These are phyloP conservation scores for Cyphomyrus discorhynchus DNA, from an alignment of 2,113 vertebrate species.

Conservation along the genomic window DNA sequence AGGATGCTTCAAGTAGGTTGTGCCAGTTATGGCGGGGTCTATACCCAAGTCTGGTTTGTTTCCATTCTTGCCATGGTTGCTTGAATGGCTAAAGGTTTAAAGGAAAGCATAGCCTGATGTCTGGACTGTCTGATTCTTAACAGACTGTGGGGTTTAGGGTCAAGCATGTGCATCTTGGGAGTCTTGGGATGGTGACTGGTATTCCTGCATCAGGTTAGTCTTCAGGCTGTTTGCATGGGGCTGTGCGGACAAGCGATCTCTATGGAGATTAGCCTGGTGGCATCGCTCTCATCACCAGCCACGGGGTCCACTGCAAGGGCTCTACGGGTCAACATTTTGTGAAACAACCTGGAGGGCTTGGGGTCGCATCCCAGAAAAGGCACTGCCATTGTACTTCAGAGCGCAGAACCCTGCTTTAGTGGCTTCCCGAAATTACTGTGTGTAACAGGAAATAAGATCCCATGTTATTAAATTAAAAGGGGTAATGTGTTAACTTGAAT, in stretches of 20 bases:
- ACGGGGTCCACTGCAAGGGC: background rate
- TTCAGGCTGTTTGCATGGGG: background rate
- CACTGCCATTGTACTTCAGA: background rate
- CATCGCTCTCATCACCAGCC: background rate
- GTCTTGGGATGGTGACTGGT: background rate
- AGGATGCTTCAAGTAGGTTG: background rate
- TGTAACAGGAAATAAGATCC: background rate
- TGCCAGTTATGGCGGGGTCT: background rate
- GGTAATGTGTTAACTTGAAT: background rate
- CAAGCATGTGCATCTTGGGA: background rate
- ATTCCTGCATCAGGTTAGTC: background rate
- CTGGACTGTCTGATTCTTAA: background rate
- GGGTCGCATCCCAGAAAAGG: background rate
- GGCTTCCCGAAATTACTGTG: background rate
- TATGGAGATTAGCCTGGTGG: background rate
- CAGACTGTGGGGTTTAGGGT: background rate
- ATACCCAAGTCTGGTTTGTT: background rate
- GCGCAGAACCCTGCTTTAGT: background rate
- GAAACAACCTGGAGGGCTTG: background rate
- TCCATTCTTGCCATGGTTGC: background rate
- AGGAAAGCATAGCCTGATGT: background rate
- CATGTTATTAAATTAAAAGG: background rate
- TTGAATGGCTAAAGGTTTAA: background rate
- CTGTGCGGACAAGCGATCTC: background rate
- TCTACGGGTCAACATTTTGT: background rate